Percentiles rank a stretch among this genome's conserved stretches.
These are phyloP conservation scores for Antechinus stuartii DNA, from an alignment of 2,113 vertebrate species.

Conservation along the genomic window DNA sequence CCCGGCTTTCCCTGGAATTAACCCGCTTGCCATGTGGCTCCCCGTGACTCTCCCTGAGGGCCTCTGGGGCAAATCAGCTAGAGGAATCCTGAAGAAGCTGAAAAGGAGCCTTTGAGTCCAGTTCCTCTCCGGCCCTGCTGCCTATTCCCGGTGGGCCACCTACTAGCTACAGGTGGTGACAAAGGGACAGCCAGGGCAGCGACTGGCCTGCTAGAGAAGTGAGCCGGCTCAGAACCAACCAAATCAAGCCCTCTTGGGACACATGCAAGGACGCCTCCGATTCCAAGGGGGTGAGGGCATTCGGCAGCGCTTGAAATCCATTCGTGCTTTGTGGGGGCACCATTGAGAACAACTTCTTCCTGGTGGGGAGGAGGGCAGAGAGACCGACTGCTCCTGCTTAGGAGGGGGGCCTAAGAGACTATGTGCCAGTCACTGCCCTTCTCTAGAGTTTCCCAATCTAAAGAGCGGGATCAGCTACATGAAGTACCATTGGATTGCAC, in stretches of 20 bases:
- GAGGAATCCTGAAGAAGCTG: neutral
- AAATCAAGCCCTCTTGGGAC: neutral
- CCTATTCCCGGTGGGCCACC: too few species aligned
- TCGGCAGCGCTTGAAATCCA: neutral
- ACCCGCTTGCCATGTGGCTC: constrained; percentile 53
- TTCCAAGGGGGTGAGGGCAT: neutral
- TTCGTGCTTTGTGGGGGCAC: neutral
- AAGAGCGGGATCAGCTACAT: neutral
- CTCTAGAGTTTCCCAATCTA: neutral
- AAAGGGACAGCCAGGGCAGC: neutral
- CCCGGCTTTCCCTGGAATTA: constrained; percentile 72
- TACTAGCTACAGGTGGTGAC: neutral
- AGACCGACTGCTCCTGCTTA: neutral
- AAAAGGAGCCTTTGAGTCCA: neutral
- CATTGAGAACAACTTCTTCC: neutral
- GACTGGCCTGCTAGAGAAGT: neutral
- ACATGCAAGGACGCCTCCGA: neutral
- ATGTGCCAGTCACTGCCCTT: neutral
- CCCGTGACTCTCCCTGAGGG: constrained; percentile 52
- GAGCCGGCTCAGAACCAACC: neutral
- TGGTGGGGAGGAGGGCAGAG: neutral
- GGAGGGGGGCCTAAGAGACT: neutral
- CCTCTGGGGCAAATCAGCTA: constrained; percentile 6
- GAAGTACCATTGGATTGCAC: neutral
- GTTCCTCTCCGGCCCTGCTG: neutral